Evolutionary conservation across 2,797 vertebrate genomes (phyloP).

Genomic region (Margarornis squamiger): DNA sequence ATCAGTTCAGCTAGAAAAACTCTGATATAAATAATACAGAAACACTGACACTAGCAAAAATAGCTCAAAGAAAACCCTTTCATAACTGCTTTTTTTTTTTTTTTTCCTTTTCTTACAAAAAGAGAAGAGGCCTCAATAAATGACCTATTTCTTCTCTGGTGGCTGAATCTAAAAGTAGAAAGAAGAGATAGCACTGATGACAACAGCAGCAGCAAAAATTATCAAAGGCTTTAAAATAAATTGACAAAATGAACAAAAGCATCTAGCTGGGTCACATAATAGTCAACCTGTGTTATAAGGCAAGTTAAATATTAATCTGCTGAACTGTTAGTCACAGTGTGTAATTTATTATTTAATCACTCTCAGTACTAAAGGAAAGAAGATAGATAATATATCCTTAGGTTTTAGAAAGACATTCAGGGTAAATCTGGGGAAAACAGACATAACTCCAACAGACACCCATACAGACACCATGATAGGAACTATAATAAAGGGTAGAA

Average conservation of each 20-base stretch:
- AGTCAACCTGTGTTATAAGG: background rate
- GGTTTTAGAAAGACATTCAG: background rate
- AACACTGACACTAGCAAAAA: background rate
- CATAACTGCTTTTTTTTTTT: background rate
- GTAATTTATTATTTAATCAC: background rate
- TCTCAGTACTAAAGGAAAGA: background rate
- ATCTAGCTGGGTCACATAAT: background rate
- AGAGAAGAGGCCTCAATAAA: background rate
- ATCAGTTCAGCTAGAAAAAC: background rate
- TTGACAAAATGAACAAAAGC: background rate
- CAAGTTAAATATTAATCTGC: background rate
- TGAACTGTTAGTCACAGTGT: background rate
- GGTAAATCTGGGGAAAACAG: background rate
- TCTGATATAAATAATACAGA: background rate
- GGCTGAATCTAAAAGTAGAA: background rate
- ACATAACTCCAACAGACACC: background rate
- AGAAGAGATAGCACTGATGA: background rate
- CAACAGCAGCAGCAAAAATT: background rate
- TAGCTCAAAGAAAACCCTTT: background rate
- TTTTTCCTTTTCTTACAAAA: background rate
- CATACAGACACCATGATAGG: background rate
- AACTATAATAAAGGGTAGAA: background rate
- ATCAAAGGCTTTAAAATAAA: constrained; percentile 18
- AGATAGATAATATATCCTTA: background rate
- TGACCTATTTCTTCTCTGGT: background rate